Percentiles rank a stretch among this genome's conserved stretches.
phyloP scores from a whole-genome alignment of 1,140 invertebrate genomes.

The Drosophila orosa region DNA sequence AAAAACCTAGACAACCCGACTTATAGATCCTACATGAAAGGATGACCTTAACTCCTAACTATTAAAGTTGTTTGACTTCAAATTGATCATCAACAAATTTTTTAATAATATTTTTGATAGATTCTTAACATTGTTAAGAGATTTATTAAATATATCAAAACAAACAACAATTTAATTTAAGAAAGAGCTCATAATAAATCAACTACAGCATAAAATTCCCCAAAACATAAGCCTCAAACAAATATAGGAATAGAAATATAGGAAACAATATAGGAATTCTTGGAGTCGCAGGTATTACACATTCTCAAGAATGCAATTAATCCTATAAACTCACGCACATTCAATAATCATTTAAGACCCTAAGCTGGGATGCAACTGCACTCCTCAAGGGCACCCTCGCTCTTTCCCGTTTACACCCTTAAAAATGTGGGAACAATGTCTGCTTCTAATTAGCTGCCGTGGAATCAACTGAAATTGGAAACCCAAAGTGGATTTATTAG shows the following conservation, averaged over 20 bases:
- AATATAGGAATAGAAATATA: no score
- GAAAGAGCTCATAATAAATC: neutral
- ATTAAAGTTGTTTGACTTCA: neutral
- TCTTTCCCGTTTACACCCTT: neutral
- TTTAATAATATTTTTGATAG: no score
- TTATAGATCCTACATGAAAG: neutral
- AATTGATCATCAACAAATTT: neutral
- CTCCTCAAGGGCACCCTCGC: neutral
- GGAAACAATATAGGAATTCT: neutral
- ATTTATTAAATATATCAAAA: neutral
- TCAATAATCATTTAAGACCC: neutral
- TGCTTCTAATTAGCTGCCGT: slow-evolving; percentile 32
- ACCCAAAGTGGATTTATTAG: slow-evolving; percentile 71
- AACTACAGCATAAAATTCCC: neutral
- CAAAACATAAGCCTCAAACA: neutral
- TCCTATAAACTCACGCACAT: neutral
- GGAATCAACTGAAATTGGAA: slow-evolving; percentile 45
- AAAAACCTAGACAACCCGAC: no score
- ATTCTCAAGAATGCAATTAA: neutral
- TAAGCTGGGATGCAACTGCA: slow-evolving; percentile 8
- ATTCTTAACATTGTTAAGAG: no score
- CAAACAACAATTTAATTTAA: neutral
- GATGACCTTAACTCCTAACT: neutral
- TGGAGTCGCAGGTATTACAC: neutral
- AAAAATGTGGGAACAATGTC: slow-evolving; percentile 13